phyloP scores from a whole-genome alignment of 2,888 invertebrate species.

The Conchocele bisecta region DNA sequence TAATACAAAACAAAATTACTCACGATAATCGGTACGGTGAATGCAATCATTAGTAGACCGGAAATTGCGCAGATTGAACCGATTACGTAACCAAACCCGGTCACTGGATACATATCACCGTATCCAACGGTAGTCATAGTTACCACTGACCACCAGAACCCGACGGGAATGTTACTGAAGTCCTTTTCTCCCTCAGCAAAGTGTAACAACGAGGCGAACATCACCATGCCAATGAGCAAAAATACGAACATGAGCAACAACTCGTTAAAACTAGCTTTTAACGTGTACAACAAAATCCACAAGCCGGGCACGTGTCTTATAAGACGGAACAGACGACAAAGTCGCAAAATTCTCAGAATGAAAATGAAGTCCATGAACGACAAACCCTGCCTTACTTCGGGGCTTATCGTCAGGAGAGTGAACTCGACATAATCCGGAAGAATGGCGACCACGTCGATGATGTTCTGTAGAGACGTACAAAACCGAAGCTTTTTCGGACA shows the following conservation, averaged over 20 bases:
- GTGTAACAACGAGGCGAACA: constrained; percentile 80
- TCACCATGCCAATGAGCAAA: constrained; percentile 79
- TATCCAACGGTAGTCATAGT: constrained; percentile 82
- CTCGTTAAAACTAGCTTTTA: constrained; percentile 81
- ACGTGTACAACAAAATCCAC: constrained; percentile 79
- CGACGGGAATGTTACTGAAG: constrained; percentile 80
- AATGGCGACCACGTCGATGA: constrained; percentile 79
- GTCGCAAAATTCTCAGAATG: constrained; percentile 76
- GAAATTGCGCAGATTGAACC: constrained; percentile 78
- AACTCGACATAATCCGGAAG: constrained; percentile 79
- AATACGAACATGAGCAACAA: constrained; percentile 80
- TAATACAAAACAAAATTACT: constrained; percentile 81
- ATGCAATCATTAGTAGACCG: constrained; percentile 79
- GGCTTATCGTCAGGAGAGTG: constrained; percentile 68
- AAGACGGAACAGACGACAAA: constrained; percentile 78
- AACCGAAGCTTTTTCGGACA: constrained; percentile 76
- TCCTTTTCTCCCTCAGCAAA: constrained; percentile 75
- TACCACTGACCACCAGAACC: constrained; percentile 81
- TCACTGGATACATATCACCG: constrained; percentile 78
- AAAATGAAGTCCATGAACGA: constrained; percentile 78
- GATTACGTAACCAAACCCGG: constrained; percentile 75
- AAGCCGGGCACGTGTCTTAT: constrained; percentile 79
- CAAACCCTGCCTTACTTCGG: constrained; percentile 63
- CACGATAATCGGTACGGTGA: constrained; percentile 81
- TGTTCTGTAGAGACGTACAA: constrained; percentile 75